These are phyloP conservation scores for Castor canadensis DNA, from an alignment of 2,113 vertebrate genomes.

Conservation along the genomic window DNA sequence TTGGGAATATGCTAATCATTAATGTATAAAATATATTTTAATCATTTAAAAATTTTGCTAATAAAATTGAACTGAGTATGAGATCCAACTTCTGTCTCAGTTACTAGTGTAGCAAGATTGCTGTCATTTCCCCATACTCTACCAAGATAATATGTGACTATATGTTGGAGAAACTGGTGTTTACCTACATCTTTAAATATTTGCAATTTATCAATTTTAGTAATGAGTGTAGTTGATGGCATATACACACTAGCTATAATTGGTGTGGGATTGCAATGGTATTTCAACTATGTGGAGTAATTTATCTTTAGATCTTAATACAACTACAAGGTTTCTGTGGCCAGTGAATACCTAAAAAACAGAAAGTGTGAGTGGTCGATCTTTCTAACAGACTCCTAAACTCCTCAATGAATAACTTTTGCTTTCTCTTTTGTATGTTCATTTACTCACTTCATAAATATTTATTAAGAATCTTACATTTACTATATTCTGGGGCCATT, in stretches of 20 bases:
- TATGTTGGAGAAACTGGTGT: not conserved
- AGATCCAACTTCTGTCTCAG: not conserved
- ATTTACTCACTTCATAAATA: no score
- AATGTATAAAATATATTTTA: not conserved
- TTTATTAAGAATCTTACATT: not conserved
- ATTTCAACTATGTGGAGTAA: not conserved
- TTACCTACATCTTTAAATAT: not conserved
- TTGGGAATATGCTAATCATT: not conserved
- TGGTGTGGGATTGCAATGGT: not conserved
- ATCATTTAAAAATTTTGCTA: not conserved
- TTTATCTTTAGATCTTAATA: not conserved
- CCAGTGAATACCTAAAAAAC: not conserved
- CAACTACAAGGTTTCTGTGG: not conserved
- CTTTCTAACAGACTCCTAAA: not conserved
- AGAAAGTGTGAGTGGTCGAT: not conserved
- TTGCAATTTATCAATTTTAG: not conserved
- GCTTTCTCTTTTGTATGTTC: not conserved
- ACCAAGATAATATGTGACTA: not conserved
- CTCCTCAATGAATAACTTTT: not conserved
- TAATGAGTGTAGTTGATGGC: not conserved
- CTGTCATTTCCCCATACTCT: not conserved
- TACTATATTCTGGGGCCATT: fast-evolving
- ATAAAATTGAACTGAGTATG: not conserved
- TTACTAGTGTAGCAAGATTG: not conserved
- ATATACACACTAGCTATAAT: not conserved